Evolutionary conservation across 2,888 invertebrate species (phyloP).

Genomic region (Hemicrepidius hirtus): DNA sequence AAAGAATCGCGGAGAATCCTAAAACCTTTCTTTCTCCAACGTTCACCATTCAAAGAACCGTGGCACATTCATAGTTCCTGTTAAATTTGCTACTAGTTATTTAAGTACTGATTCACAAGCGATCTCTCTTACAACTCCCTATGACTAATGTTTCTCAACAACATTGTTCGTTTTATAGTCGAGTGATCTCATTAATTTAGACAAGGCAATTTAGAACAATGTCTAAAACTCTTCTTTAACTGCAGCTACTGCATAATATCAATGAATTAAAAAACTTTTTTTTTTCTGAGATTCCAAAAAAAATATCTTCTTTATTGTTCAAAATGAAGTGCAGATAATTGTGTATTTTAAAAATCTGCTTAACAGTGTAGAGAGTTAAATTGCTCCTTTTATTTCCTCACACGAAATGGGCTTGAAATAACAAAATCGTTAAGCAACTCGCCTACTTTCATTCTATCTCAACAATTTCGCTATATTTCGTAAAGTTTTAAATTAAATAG

Average conservation of each 20-base stretch:
- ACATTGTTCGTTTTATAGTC: conserved; percentile 36
- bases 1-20: conserved; percentile 50
- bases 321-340: too few relatives aligned
- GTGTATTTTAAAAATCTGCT: too few relatives aligned
- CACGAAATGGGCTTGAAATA: conserved; percentile 41
- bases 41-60: conserved; percentile 28
- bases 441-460: conserved; percentile 47
- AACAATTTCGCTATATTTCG: conserved; percentile 45
- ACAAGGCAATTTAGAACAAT: conserved; percentile 12
- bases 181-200: conserved; percentile 42
- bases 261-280: not conserved
- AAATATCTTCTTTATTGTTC: too few relatives aligned
- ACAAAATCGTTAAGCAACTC: conserved; percentile 47
- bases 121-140: conserved; percentile 9
- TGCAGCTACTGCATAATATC: not conserved
- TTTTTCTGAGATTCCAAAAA: too few relatives aligned
- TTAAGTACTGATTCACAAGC: conserved; percentile 31
- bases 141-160: conserved; percentile 41
- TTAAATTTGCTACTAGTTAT: conserved; percentile 18
- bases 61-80: conserved; percentile 30
- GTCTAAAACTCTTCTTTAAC: not conserved
- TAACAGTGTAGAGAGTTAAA: conserved; percentile 14
- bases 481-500: conserved; percentile 27
- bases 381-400: conserved; percentile 35
- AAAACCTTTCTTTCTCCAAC: conserved; percentile 43